Conservation (phyloP, 2,113 vertebrate species). For the Clinocottus analis region DNA sequence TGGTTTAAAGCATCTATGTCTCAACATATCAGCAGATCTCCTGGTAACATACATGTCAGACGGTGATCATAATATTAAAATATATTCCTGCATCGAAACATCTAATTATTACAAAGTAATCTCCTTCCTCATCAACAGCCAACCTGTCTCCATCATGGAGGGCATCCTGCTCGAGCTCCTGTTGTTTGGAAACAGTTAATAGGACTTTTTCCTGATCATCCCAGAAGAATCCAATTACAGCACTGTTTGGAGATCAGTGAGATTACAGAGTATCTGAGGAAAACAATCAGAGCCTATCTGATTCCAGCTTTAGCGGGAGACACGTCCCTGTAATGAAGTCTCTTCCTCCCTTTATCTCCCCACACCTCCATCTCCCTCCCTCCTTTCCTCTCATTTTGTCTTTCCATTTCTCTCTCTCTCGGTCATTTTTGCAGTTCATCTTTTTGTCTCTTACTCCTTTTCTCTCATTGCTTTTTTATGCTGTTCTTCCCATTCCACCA, state of each 20-base stretch:
- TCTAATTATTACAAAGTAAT: constrained; percentile 43
- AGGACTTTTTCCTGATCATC: constrained; percentile 72
- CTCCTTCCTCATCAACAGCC: constrained; percentile 34
- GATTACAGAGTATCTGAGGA: constrained; percentile 83
- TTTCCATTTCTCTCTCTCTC: background rate
- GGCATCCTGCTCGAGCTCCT: constrained; percentile 42
- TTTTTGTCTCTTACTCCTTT: background rate
- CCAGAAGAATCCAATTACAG: constrained; percentile 85
- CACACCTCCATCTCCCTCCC: constrained; percentile 1
- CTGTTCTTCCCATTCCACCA: background rate
- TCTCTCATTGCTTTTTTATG: background rate
- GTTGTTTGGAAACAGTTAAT: constrained; percentile 75
- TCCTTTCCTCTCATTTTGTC: background rate
- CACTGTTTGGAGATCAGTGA: constrained; percentile 78
- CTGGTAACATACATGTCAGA: background rate
- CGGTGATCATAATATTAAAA: background rate
- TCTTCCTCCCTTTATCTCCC: constrained; percentile 56
- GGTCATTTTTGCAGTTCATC: background rate
- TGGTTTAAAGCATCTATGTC: background rate
- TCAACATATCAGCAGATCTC: background rate
- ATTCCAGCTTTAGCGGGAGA: constrained; percentile 77
- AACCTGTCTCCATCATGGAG: constrained; percentile 42
- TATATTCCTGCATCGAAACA: background rate
- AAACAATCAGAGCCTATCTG: constrained; percentile 86
- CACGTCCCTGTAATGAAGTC: constrained; percentile 74